phyloP scores from a whole-genome alignment of 2,888 invertebrate genomes.

The Hofmannophila pseudospretella region DNA sequence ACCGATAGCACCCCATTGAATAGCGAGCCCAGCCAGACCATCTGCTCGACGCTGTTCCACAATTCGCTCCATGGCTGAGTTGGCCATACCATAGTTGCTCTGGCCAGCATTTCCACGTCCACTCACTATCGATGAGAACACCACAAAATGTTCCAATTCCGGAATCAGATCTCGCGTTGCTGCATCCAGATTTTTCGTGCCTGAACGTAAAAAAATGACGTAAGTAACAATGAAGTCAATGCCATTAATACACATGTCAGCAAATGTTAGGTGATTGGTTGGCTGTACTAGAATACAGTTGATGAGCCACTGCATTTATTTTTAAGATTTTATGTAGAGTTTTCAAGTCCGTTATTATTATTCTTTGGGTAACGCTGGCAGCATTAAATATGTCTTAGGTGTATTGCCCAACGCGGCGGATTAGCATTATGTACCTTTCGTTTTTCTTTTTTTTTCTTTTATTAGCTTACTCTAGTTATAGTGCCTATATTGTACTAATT shows the following conservation, averaged over 20 bases:
- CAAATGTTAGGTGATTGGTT: background rate
- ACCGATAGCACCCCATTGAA: slow-evolving; percentile 99
- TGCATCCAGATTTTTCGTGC: slow-evolving; percentile 88
- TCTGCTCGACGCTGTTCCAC: slow-evolving; percentile 90
- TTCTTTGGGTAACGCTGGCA: too few species aligned
- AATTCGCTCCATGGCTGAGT: slow-evolving; percentile 97
- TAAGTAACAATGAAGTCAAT: background rate
- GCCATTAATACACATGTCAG: background rate
- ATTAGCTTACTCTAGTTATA: too few species aligned
- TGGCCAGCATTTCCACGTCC: slow-evolving; percentile 98
- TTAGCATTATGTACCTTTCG: too few species aligned
- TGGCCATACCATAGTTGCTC: slow-evolving; percentile 97
- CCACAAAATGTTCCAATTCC: slow-evolving; percentile 94
- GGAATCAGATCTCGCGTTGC: slow-evolving; percentile 88
- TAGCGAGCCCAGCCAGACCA: slow-evolving; percentile 91
- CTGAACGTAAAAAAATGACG: slow-evolving; percentile 25
- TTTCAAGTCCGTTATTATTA: too few species aligned
- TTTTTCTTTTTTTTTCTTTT: too few species aligned
- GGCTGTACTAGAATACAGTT: too few species aligned
- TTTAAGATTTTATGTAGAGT: too few species aligned
- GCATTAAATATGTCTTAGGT: too few species aligned
- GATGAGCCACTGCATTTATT: too few species aligned
- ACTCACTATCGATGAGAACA: slow-evolving; percentile 97
- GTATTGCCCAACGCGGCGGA: too few species aligned
- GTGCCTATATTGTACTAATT: too few species aligned